These are phyloP conservation scores for Diplazon laetatorius DNA, from an alignment of 2,888 invertebrate species.

Conservation along the genomic window DNA sequence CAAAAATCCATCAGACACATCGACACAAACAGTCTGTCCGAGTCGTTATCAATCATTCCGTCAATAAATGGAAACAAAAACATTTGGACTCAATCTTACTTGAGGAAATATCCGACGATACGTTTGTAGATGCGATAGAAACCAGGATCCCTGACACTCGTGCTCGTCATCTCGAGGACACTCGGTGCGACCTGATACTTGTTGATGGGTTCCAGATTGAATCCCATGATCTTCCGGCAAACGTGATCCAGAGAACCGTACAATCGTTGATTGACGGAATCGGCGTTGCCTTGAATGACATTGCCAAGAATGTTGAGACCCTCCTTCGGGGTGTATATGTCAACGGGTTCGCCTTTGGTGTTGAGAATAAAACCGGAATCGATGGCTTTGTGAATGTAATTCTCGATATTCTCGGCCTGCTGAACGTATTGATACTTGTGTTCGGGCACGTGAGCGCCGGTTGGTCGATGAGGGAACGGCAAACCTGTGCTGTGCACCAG, in stretches of 20 bases:
- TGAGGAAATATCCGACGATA: conserved; percentile 83
- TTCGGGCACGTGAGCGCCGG: conserved; percentile 65
- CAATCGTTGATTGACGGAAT: conserved; percentile 79
- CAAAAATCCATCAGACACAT: too few relatives aligned
- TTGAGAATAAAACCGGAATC: conserved; percentile 72
- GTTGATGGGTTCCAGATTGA: conserved; percentile 74
- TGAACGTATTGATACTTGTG: conserved; percentile 68
- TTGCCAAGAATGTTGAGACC: conserved; percentile 85
- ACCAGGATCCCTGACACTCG: conserved; percentile 87
- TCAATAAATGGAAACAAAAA: not conserved
- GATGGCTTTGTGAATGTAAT: conserved; percentile 72
- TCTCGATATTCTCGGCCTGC: conserved; percentile 71
- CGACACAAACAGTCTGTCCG: too few relatives aligned
- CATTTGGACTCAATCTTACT: conserved; percentile 55
- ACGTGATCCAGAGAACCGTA: conserved; percentile 85
- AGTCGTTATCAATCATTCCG: too few relatives aligned
- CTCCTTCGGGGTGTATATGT: conserved; percentile 74
- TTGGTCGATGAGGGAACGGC: conserved; percentile 81
- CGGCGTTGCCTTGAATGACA: conserved; percentile 83
- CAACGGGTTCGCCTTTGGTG: conserved; percentile 56
- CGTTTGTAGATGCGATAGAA: conserved; percentile 87
- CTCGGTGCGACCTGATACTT: conserved; percentile 84
- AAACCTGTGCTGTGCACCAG: conserved; percentile 86
- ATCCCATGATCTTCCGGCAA: conserved; percentile 82
- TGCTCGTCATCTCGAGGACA: conserved; percentile 86